Percentiles rank a stretch among this genome's conserved stretches.
Conservation (phyloP, 2,888 invertebrate genomes). For the Pomacea canaliculata region DNA sequence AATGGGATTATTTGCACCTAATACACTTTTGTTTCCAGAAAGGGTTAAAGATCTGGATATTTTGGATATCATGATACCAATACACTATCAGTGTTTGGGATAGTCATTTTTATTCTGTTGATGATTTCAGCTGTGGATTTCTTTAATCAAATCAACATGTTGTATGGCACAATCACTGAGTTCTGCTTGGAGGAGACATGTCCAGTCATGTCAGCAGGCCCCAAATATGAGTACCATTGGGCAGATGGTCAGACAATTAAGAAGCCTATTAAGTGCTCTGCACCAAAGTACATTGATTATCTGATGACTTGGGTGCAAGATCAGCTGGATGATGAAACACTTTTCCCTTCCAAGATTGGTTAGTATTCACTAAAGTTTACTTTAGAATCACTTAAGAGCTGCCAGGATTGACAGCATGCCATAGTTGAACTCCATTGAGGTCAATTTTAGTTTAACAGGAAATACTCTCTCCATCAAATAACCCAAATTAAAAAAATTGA, state of each 20-base stretch:
- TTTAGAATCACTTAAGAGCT: too few relatives aligned
- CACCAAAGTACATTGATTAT: slow-evolving; percentile 99
- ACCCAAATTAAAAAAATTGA: too few relatives aligned
- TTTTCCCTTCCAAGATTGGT: slow-evolving; percentile 98
- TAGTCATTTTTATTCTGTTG: not conserved
- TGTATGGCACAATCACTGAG: slow-evolving; percentile 99
- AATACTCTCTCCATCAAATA: too few relatives aligned
- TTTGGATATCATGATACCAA: too few relatives aligned
- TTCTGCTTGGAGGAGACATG: slow-evolving; percentile 98
- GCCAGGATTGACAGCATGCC: not conserved
- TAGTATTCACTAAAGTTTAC: slow-evolving; percentile 32
- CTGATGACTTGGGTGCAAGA: slow-evolving; percentile 99
- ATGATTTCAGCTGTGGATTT: slow-evolving; percentile 92
- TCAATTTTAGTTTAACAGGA: slow-evolving; percentile 1
- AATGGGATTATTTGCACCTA: too few relatives aligned
- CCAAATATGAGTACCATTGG: slow-evolving; percentile 99
- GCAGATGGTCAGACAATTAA: slow-evolving; percentile 97
- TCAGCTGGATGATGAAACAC: slow-evolving; percentile 96
- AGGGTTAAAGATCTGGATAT: too few relatives aligned
- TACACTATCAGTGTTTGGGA: too few relatives aligned
- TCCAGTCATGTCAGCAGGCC: slow-evolving; percentile 98
- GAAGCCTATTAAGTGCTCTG: slow-evolving; percentile 98
- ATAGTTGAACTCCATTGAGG: not conserved
- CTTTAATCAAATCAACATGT: slow-evolving; percentile 99
- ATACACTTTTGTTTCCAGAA: too few relatives aligned